These are phyloP conservation scores for Drosophila busckii DNA, from an alignment of 1,140 invertebrate species.

Conservation along the genomic window DNA sequence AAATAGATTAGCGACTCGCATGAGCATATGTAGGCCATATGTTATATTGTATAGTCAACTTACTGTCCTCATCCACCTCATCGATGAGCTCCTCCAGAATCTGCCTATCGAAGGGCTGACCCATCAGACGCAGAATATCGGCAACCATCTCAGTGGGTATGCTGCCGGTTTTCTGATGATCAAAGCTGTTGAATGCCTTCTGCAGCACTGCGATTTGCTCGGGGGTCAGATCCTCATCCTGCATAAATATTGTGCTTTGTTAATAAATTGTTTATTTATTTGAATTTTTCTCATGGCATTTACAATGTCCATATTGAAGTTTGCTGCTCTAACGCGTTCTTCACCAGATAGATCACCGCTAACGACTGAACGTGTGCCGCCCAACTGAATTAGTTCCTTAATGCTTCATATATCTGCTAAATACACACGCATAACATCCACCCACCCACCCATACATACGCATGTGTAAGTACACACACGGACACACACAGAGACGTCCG, in stretches of 20 bases:
- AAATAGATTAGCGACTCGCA: neutral
- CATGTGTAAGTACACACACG: neutral
- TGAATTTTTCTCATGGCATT: conserved; percentile 3
- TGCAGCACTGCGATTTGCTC: conserved; percentile 88
- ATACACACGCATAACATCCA: conserved; percentile 6
- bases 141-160: conserved; percentile 97
- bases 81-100: conserved; percentile 96
- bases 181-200: conserved; percentile 98
- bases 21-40: too few relatives aligned
- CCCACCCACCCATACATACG: conserved; percentile 22
- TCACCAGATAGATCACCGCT: conserved; percentile 61
- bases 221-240: conserved; percentile 83
- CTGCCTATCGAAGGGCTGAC: conserved; percentile 95
- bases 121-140: conserved; percentile 95
- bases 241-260: conserved; percentile 9
- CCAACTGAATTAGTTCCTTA: conserved; percentile 52
- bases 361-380: conserved; percentile 48
- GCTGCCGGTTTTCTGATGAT: conserved; percentile 94
- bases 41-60: too few relatives aligned
- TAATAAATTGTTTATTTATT: neutral
- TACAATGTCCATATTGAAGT: conserved; percentile 58
- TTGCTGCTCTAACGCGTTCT: conserved; percentile 41
- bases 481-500: conserved; percentile 9
- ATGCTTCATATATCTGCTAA: conserved; percentile 33
- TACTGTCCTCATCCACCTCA: conserved; percentile 97